phyloP scores from a whole-genome alignment of 2,113 vertebrate genomes.

The Cephalopholis sonnerati region DNA sequence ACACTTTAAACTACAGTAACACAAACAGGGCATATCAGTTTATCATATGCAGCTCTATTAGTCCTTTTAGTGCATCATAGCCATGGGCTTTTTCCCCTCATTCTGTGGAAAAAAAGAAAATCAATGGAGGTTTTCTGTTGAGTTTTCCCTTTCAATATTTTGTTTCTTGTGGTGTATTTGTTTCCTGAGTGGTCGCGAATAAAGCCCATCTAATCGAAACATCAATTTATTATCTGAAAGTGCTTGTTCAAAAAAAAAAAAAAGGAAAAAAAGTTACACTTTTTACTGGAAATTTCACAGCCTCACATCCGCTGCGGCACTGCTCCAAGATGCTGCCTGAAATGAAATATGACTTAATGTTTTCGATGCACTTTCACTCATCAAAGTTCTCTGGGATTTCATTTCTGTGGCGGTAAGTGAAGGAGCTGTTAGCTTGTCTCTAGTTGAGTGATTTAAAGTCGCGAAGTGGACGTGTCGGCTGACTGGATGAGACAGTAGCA shows the following conservation, averaged over 20 bases:
- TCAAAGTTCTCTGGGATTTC: conserved; percentile 67
- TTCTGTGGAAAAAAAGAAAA: conserved; percentile 68
- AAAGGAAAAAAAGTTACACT: conserved; percentile 46
- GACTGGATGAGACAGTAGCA: conserved; percentile 76
- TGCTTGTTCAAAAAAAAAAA: conserved; percentile 64
- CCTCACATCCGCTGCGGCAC: conserved; percentile 68
- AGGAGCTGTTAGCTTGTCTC: conserved; percentile 57
- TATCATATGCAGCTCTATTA: conserved; percentile 61
- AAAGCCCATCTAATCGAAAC: conserved; percentile 86
- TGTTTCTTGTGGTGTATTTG: conserved; percentile 87
- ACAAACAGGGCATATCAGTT: conserved; percentile 71
- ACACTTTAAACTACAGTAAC: conserved; percentile 74
- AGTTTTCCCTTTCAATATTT: conserved; percentile 83
- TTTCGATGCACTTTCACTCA: conserved; percentile 73
- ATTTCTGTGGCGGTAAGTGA: conserved; percentile 63
- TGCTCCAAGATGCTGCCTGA: conserved; percentile 59
- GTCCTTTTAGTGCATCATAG: conserved; percentile 66
- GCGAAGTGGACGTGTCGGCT: conserved; percentile 29
- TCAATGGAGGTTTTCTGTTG: conserved; percentile 83
- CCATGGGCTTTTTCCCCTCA: conserved; percentile 56
- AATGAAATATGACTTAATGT: conserved; percentile 73
- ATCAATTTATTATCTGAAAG: conserved; percentile 87
- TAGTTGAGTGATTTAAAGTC: conserved; percentile 60
- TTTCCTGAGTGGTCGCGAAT: conserved; percentile 84
- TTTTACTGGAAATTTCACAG: conserved; percentile 84